These are phyloP conservation scores for human (Homo sapiens) DNA, from an alignment of 2,113 vertebrate species.

Conservation along the genomic window GRCh38 chr17:83082501-83083000, in stretches of 20 bases:
- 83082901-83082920: not conserved
- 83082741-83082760: not conserved
- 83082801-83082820: not conserved
- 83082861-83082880: rapidly evolving
- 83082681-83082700: not conserved
- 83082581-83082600: not conserved
- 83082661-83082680: not conserved
- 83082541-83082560: not conserved
- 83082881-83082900: not conserved
- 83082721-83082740: not conserved
- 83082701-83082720: not conserved
- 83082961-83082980: not conserved
- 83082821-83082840: not conserved
- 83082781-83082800: too few species aligned
- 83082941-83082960: not conserved
- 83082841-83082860: not conserved
- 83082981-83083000: not conserved
- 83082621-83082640: not conserved
- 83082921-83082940: not conserved
- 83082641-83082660: not conserved
- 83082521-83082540: not conserved
- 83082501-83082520: not conserved
- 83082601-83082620: not conserved
- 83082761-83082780: too few species aligned
- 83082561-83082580: not conserved